Evolutionary conservation across 1,140 invertebrate genomes (phyloP).

Genomic region (Trichogramma pretiosum): DNA sequence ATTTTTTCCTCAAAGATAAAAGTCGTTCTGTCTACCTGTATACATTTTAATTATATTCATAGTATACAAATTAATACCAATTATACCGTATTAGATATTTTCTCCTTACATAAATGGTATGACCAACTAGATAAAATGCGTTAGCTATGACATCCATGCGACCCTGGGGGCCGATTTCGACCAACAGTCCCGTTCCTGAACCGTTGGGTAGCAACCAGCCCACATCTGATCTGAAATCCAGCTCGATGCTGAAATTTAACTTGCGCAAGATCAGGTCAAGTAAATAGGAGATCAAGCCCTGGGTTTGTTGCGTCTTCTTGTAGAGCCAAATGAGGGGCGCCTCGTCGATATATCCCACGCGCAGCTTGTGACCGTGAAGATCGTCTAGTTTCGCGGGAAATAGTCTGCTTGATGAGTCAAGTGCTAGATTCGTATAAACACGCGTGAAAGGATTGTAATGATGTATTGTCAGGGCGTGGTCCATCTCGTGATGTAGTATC

Average conservation of each 20-base stretch:
- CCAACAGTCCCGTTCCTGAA: neutral
- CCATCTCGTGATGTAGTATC: no score
- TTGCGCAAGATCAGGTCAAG: neutral
- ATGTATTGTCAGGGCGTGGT: neutral
- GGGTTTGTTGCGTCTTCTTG: neutral
- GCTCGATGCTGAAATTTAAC: neutral
- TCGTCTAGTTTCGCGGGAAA: neutral
- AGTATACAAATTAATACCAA: no score
- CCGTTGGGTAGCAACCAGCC: neutral
- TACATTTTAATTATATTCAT: no score
- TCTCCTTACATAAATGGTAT: neutral
- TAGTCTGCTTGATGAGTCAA: neutral
- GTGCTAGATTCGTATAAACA: neutral
- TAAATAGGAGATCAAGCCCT: neutral
- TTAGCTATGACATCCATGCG: conserved; percentile 4
- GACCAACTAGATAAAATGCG: neutral
- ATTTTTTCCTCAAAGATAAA: neutral
- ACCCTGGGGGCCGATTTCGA: neutral
- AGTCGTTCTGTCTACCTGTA: conserved; percentile 6
- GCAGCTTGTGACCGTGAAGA: neutral
- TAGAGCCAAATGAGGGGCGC: neutral
- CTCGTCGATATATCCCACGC: neutral
- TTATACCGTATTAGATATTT: no score
- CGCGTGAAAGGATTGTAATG: conserved; percentile 1
- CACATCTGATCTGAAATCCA: neutral